Conservation (phyloP, 2,113 vertebrate genomes). For the Oxygymnocypris stewartii region DNA sequence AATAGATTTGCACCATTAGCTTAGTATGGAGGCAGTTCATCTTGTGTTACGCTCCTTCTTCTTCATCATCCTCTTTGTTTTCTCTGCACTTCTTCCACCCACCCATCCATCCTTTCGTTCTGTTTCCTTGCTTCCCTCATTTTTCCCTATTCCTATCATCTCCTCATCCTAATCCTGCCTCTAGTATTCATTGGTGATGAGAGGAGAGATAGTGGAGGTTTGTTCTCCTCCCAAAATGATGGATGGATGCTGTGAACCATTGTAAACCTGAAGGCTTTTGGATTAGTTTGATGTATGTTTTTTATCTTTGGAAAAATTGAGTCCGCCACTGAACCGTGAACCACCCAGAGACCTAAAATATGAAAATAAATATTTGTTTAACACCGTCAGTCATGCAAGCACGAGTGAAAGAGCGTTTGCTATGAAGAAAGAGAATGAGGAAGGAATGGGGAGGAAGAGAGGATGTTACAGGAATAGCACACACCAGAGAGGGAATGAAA, state of each 20-base stretch:
- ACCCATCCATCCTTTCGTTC: not conserved
- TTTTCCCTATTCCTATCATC: no score
- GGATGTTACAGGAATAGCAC: not conserved
- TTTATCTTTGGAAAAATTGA: slow-evolving; percentile 39
- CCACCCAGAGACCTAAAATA: slow-evolving; percentile 29
- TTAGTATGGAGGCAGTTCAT: not conserved
- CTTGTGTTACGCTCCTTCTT: not conserved
- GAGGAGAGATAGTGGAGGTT: slow-evolving; percentile 14
- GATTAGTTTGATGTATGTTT: slow-evolving; percentile 38
- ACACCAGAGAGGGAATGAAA: not conserved
- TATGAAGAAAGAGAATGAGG: not conserved
- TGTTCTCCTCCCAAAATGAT: not conserved
- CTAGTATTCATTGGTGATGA: slow-evolving; percentile 20
- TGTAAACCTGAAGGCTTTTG: slow-evolving; percentile 22
- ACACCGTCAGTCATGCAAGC: slow-evolving; percentile 10
- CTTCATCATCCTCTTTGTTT: not conserved
- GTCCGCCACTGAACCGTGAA: slow-evolving; percentile 22
- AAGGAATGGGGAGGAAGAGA: not conserved
- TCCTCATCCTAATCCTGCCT: slow-evolving; percentile 11
- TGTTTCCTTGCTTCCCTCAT: no score
- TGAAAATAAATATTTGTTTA: slow-evolving; percentile 42
- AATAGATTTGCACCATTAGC: not conserved
- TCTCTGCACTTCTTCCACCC: not conserved
- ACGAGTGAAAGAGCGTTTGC: not conserved
- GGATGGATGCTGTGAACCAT: slow-evolving; percentile 30